Conservation (phyloP, 2,888 invertebrate genomes). For the Calliphora vomitoria region DNA sequence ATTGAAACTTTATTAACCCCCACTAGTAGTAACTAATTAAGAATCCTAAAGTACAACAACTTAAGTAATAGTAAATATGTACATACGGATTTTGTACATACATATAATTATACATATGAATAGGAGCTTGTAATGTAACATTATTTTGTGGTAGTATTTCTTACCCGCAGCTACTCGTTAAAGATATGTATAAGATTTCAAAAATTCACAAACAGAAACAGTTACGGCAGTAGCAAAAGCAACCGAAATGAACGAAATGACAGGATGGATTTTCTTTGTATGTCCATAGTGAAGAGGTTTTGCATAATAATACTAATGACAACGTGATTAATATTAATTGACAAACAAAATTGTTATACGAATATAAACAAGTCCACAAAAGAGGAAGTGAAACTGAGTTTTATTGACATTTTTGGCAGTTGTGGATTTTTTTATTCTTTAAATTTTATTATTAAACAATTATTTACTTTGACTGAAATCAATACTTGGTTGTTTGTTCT, state of each 20-base stretch:
- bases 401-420: not conserved
- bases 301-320: conserved; percentile 9
- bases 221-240: not conserved
- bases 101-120: not conserved
- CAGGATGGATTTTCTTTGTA: not conserved
- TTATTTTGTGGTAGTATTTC: conserved; percentile 48
- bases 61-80: conserved; percentile 21
- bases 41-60: conserved; percentile 19
- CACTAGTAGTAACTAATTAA: conserved; percentile 33
- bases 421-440: no score
- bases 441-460: no score
- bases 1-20: conserved; percentile 71
- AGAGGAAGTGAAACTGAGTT: not conserved
- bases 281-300: conserved; percentile 14
- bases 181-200: conserved; percentile 65
- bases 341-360: not conserved
- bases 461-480: no score
- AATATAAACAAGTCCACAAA: not conserved
- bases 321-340: conserved; percentile 46
- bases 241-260: not conserved
- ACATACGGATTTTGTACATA: not conserved
- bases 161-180: conserved; percentile 56
- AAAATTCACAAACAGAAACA: conserved; percentile 37
- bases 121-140: conserved; percentile 4
- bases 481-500: no score